These are phyloP conservation scores for Megalops cyprinoides DNA, from an alignment of 2,797 vertebrate genomes.

Conservation along the genomic window DNA sequence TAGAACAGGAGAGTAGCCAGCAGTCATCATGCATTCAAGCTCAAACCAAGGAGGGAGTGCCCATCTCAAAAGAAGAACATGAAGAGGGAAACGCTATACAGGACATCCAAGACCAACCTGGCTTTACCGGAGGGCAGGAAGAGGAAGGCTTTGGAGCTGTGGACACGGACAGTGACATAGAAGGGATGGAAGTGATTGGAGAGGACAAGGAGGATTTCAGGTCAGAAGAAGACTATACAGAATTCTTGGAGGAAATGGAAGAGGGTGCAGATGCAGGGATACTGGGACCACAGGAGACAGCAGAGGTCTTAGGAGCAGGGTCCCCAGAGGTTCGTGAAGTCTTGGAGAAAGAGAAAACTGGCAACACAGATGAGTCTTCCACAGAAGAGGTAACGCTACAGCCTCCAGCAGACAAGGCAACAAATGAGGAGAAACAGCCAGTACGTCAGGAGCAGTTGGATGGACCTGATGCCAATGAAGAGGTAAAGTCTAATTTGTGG, in stretches of 20 bases:
- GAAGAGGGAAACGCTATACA: background rate
- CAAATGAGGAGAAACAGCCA: background rate
- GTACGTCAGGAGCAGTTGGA: background rate
- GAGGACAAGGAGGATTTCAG: constrained; percentile 65
- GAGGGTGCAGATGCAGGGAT: constrained; percentile 2
- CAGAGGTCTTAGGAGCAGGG: background rate
- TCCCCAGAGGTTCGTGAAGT: background rate
- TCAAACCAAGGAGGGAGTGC: constrained; percentile 11
- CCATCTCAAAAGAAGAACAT: background rate
- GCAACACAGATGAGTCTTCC: background rate
- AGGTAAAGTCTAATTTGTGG: constrained; percentile 14
- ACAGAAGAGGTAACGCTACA: background rate
- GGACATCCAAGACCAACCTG: background rate
- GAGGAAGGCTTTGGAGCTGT: too few relatives aligned
- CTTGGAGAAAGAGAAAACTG: background rate
- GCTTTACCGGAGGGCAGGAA: background rate
- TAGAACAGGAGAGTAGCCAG: background rate
- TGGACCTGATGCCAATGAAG: constrained; percentile 7
- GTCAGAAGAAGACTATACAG: constrained; percentile 37
- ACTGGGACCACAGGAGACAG: constrained; percentile 1
- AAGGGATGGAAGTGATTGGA: constrained; percentile 71
- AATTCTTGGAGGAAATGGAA: background rate
- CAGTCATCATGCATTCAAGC: background rate
- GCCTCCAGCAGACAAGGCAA: background rate
- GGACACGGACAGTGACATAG: constrained; percentile 66